Evolutionary conservation across 2,113 vertebrate species (phyloP).

Genomic region (Leiothrix lutea): DNA sequence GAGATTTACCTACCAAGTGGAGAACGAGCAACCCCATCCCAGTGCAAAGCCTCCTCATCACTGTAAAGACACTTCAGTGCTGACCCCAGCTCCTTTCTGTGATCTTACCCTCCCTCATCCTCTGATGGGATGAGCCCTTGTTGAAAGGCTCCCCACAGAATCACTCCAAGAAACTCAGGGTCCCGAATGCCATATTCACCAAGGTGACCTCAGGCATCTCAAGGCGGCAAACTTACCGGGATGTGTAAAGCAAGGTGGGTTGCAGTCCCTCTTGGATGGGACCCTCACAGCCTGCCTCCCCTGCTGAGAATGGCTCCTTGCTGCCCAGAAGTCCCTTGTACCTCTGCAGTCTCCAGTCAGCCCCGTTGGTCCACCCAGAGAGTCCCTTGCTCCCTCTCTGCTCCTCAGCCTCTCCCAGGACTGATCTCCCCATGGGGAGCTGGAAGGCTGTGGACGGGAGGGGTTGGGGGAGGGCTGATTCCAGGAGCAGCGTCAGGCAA

Average conservation of each 20-base stretch:
- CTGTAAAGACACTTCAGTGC: fast-evolving
- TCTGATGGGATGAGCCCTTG: background rate
- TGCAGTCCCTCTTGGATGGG: background rate
- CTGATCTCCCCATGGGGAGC: constrained; percentile 66
- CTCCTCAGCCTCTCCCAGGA: constrained; percentile 60
- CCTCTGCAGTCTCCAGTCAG: background rate
- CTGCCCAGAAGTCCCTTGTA: background rate
- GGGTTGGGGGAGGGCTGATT: constrained; percentile 65
- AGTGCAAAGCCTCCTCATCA: background rate
- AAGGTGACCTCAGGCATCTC: background rate
- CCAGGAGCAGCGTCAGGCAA: constrained; percentile 72
- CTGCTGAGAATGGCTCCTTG: background rate
- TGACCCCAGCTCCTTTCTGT: background rate
- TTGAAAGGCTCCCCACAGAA: background rate
- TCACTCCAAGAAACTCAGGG: background rate
- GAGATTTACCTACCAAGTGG: background rate
- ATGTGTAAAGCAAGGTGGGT: background rate
- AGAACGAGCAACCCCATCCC: background rate
- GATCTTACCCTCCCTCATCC: background rate
- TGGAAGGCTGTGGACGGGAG: constrained; percentile 49
- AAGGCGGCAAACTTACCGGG: constrained; percentile 28
- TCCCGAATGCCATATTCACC: background rate
- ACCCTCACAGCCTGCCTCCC: background rate
- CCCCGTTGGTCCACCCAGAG: background rate
- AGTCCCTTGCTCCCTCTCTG: constrained; percentile 24